Base-by-base conservation (phyloP, 1,140 invertebrate genomes). In the Euglossa dilemma region DNA sequence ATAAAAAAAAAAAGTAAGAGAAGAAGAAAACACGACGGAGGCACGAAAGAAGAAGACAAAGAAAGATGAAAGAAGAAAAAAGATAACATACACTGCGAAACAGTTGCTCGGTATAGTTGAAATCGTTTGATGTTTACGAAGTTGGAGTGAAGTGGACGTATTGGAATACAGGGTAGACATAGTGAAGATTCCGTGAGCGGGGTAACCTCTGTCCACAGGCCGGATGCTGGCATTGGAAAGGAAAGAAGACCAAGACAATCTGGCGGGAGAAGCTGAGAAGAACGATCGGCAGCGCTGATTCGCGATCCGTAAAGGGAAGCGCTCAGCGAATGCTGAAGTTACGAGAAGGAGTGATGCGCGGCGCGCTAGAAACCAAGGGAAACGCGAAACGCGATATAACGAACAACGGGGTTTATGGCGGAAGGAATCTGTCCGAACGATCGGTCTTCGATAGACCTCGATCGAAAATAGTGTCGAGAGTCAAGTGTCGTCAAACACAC, bases 331-430 rank as follows among this genome's bases (percentile, higher is more conserved):
- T 72, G 71, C 59, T 79, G 64, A 82, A 79, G 77, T 85, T 81
- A 85, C 78, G 72, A 82, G 85, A 72, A 86, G 83, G 83, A 80
- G 85, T 85, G 77, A 84, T 45, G 61, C n/a, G 56, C 36, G 47
- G 45, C 47, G 54, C 52, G 70, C 63, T 45, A n/a, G 61, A 79
- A 84, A 77, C 81, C 52, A 54, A 69, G 78, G 74, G 71, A 50
- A 85, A 85, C 57, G 56, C 54, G 84, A 70, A 85, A 85, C 28
- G 61, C 67, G 84, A 85, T 77, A 61, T 77, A 85, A 72, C 67
- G 73, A 67, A 61, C 36, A 25, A 69, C 54, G 72, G 73, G 56
- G 72, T 86, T 86, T 85, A 85, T 72, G 85, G 73, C 54, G 61
- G 23, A 36, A 69, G 85, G 71, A 85, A 85, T 85, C 56, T 56